phyloP scores from a whole-genome alignment of 2,797 vertebrate species.

The Dicrostonyx torquatus region DNA sequence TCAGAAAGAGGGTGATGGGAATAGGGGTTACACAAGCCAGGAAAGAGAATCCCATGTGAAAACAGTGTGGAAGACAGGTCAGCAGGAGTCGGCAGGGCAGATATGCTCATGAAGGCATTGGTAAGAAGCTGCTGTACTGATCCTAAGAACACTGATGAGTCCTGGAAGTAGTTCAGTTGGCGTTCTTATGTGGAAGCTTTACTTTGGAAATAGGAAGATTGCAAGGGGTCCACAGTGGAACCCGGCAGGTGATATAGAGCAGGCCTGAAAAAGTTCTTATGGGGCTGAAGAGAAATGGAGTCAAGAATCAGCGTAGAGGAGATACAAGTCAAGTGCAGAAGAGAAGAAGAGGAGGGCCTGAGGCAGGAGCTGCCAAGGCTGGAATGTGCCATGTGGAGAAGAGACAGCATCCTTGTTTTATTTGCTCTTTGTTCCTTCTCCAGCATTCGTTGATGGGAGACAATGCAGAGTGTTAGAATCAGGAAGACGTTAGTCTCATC shows the following conservation, averaged over 20 bases:
- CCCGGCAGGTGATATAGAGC: neutral
- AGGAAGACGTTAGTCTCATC: neutral
- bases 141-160: neutral
- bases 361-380: neutral
- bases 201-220: neutral
- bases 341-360: neutral
- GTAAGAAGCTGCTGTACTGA: neutral
- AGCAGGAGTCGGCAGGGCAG: neutral
- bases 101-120: neutral
- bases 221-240: neutral
- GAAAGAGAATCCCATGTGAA: neutral
- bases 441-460: neutral
- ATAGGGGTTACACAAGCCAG: neutral
- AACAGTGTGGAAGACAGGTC: neutral
- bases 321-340: constrained; percentile 2
- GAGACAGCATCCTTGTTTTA: neutral
- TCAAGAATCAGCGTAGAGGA: neutral
- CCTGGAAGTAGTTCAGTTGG: neutral
- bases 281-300: neutral
- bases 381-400: neutral
- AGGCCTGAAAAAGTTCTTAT: neutral
- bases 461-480: neutral
- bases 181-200: neutral
- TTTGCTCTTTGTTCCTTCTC: neutral
- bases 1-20: neutral